phyloP scores from a whole-genome alignment of 2,113 vertebrate genomes.

The Myrmophylax atrothorax region DNA sequence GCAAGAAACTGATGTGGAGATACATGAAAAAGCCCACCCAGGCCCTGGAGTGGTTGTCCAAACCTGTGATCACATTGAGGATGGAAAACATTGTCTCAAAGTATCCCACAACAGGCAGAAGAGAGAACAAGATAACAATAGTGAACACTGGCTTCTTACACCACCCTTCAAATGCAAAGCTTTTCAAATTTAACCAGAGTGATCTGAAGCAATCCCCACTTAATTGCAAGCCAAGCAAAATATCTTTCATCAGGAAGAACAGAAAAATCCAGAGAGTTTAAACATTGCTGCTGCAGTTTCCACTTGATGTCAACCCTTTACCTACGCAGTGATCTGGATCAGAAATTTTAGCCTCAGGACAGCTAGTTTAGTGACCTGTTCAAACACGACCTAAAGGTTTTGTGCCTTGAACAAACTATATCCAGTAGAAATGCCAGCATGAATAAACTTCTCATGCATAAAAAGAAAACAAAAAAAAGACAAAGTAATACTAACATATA shows the following conservation, averaged over 20 bases:
- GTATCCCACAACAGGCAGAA: not conserved
- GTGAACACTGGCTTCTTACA: not conserved
- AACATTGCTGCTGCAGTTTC: not conserved
- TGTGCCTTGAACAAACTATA: not conserved
- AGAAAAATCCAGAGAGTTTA: not conserved
- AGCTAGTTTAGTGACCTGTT: not conserved
- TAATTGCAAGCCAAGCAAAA: not conserved
- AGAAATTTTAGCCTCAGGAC: not conserved
- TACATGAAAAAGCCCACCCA: not conserved
- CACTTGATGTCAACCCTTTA: not conserved
- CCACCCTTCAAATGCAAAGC: not conserved
- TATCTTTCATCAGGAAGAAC: not conserved
- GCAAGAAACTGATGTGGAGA: not conserved
- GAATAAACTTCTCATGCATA: not conserved
- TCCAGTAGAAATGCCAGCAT: not conserved
- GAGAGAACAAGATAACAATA: not conserved
- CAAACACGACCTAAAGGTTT: not conserved
- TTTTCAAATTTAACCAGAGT: not conserved
- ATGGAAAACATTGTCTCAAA: not conserved
- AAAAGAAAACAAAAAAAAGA: not conserved
- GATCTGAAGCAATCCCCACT: not conserved
- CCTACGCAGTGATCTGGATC: not conserved
- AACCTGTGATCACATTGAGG: not conserved
- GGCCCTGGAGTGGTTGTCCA: not conserved
- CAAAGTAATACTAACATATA: not conserved